Evolutionary conservation across 2,113 vertebrate genomes (phyloP).

Genomic region (Petrocephalus microphthalmus): DNA sequence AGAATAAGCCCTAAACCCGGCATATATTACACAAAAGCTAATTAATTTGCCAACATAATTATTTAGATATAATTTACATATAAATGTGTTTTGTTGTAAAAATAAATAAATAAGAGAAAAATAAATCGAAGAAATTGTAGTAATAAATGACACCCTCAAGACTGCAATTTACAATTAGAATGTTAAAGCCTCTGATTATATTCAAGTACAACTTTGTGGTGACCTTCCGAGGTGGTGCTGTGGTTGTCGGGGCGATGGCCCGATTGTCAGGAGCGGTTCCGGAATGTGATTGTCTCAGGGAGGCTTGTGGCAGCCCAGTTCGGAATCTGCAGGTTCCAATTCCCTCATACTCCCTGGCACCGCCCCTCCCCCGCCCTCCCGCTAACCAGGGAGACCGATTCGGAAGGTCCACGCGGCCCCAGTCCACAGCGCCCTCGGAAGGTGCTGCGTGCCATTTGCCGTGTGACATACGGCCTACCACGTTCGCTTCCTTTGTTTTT

Average conservation of each 20-base stretch:
- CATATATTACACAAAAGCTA: constrained; percentile 44
- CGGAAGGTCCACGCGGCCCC: background rate
- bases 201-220: constrained; percentile 65
- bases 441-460: background rate
- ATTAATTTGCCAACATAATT: constrained; percentile 71
- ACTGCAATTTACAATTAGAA: constrained; percentile 78
- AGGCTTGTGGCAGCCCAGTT: background rate
- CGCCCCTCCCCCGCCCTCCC: background rate
- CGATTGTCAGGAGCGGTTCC: background rate
- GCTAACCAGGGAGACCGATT: background rate
- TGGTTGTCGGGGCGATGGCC: background rate
- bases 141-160: constrained; percentile 75
- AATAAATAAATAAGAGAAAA: constrained; percentile 56
- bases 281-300: background rate
- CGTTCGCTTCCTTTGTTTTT: background rate
- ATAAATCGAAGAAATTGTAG: constrained; percentile 42
- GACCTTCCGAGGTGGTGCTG: constrained; percentile 53
- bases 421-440: background rate
- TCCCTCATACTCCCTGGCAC: background rate
- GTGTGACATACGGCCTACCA: background rate
- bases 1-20: constrained; percentile 49
- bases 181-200: constrained; percentile 75
- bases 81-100: constrained; percentile 70
- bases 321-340: background rate
- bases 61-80: constrained; percentile 84